A percentile compares a stretch with the other conserved stretches of the same genome.
Evolutionary conservation across 2,888 invertebrate species (phyloP).

Genomic region (Clusia tigrina): DNA sequence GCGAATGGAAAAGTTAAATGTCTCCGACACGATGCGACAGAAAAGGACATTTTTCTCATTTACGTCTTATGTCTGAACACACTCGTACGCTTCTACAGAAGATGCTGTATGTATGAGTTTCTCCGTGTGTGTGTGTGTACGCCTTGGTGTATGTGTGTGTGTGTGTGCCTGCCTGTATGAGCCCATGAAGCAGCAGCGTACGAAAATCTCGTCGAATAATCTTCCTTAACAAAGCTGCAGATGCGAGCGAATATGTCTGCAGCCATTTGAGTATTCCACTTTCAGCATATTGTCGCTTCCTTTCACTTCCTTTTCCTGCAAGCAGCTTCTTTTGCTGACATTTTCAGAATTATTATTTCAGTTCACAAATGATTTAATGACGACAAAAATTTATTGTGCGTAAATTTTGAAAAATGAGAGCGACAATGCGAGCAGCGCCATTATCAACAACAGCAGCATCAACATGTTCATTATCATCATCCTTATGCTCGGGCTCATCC

Average conservation of each 20-base stretch:
- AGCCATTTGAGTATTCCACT: neutral
- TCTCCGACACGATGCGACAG: neutral
- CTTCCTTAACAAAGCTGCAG: neutral
- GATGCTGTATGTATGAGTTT: no score
- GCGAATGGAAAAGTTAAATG: neutral
- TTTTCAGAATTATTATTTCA: slow-evolving; percentile 15
- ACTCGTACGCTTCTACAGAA: neutral
- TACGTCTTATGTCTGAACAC: neutral
- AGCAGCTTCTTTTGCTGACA: slow-evolving; percentile 18
- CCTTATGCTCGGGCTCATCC: no score
- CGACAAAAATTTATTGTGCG: slow-evolving; percentile 61
- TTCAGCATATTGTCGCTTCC: no score
- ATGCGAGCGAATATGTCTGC: neutral
- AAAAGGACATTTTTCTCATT: slow-evolving; percentile 5
- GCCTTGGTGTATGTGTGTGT: no score
- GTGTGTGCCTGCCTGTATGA: no score
- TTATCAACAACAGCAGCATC: no score
- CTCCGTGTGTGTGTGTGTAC: neutral
- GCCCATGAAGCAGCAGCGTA: no score
- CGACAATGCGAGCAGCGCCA: neutral
- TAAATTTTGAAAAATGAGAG: slow-evolving; percentile 44
- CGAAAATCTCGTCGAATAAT: no score
- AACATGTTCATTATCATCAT: no score
- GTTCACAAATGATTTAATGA: slow-evolving; percentile 57
- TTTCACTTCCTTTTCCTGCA: slow-evolving; percentile 4